Evolutionary conservation across 2,888 invertebrate genomes (phyloP).

Genomic region (Encarsia formosa): DNA sequence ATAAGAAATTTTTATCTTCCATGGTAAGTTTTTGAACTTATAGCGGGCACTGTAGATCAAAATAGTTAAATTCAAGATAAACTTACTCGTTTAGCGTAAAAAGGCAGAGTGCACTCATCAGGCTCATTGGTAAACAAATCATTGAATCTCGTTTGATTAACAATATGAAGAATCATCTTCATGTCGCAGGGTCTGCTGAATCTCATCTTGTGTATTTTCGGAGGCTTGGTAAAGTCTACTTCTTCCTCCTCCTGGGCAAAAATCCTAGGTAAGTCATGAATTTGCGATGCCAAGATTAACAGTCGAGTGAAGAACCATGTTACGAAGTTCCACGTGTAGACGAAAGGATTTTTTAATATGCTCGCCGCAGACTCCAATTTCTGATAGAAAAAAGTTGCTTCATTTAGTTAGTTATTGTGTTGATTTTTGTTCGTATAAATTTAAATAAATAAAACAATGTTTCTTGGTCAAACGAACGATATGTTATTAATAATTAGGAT

Average conservation of each 20-base stretch:
- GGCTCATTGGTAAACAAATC: slow-evolving; percentile 48
- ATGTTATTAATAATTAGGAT: no score
- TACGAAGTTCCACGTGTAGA: slow-evolving; percentile 43
- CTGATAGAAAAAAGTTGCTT: no score
- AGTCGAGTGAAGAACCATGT: slow-evolving; percentile 47
- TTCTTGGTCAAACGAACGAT: no score
- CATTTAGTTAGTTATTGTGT: no score
- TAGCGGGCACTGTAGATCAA: not conserved
- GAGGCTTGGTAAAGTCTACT: slow-evolving; percentile 40
- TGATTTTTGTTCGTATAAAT: no score
- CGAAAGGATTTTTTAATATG: slow-evolving; percentile 42
- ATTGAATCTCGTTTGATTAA: slow-evolving; percentile 57
- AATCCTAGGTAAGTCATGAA: slow-evolving; percentile 38
- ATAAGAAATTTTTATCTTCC: not conserved
- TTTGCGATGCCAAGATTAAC: slow-evolving; percentile 45
- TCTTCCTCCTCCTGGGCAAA: slow-evolving; percentile 46
- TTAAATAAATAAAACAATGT: no score
- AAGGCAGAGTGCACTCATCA: slow-evolving; percentile 56
- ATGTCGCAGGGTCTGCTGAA: slow-evolving; percentile 67
- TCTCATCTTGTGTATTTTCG: slow-evolving; percentile 35
- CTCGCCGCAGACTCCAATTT: slow-evolving; percentile 35
- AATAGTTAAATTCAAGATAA: not conserved
- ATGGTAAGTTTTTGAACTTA: not conserved
- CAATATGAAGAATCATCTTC: slow-evolving; percentile 64
- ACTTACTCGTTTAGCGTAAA: slow-evolving; percentile 63